A percentile compares a stretch with the other conserved stretches of the same genome.
These are phyloP conservation scores for Pempheris klunzingeri DNA, from an alignment of 2,797 vertebrate genomes.

Conservation along the genomic window DNA sequence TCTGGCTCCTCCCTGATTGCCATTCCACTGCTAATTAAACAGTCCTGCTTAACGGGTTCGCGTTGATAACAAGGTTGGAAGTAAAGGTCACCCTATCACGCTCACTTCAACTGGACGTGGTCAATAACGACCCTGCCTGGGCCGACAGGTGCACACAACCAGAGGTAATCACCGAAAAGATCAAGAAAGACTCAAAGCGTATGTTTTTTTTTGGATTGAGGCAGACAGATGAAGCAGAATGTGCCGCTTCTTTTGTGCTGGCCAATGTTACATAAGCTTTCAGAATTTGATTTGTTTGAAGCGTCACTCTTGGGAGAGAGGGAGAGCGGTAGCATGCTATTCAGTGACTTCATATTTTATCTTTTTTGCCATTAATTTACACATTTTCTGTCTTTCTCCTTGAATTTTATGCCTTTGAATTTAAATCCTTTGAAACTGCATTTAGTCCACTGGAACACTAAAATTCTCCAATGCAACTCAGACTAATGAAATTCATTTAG, in stretches of 20 bases:
- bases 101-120: conserved; percentile 58
- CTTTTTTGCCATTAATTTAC: not conserved
- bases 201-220: not conserved
- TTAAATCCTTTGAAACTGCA: conserved; percentile 15
- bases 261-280: conserved; percentile 16
- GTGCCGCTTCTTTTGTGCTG: conserved; percentile 27
- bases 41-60: conserved; percentile 73
- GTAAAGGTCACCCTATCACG: conserved; percentile 76
- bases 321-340: not conserved
- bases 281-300: conserved; percentile 33
- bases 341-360: not conserved
- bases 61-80: conserved; percentile 73
- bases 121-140: conserved; percentile 58
- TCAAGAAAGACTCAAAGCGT: conserved; percentile 13
- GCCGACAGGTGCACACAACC: conserved; percentile 46
- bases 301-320: conserved; percentile 7
- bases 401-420: conserved; percentile 18
- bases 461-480: conserved; percentile 20
- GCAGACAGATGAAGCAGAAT: conserved; percentile 9
- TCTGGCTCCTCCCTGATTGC: conserved; percentile 70
- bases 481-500: conserved; percentile 31
- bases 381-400: conserved; percentile 13
- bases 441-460: not conserved
- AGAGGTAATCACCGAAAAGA: conserved; percentile 27
- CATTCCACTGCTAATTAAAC: conserved; percentile 79